A percentile compares a stretch with the other conserved stretches of the same genome.
phyloP scores from a whole-genome alignment of 2,113 vertebrate species.

The Talpa occidentalis region DNA sequence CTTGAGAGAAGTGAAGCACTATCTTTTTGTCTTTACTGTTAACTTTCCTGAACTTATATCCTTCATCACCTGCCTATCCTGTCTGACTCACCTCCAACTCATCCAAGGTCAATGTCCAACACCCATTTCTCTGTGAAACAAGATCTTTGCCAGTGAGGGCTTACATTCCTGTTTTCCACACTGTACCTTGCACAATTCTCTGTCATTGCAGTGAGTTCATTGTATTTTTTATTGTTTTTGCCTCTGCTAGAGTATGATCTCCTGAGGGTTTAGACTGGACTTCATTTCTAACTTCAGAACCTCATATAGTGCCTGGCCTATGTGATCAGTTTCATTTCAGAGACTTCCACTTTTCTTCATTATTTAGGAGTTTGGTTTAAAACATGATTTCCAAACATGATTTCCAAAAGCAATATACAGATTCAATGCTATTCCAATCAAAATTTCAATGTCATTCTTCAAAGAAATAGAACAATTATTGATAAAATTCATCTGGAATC shows the following conservation, averaged over 20 bases:
- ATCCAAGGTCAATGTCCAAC: neutral
- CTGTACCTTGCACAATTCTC: neutral
- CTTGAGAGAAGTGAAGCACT: neutral
- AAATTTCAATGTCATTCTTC: too few species aligned
- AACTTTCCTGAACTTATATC: neutral
- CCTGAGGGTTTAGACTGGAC: neutral
- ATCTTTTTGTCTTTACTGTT: neutral
- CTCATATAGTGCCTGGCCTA: neutral
- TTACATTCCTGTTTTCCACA: neutral
- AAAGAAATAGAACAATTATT: too few species aligned
- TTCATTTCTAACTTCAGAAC: neutral
- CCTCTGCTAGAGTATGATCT: neutral
- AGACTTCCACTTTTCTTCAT: neutral
- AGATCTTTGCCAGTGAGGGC: neutral
- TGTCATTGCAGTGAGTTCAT: neutral
- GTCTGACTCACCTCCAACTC: neutral
- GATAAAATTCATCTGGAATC: too few species aligned
- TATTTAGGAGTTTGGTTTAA: neutral
- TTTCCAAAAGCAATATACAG: too few species aligned
- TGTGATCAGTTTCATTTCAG: neutral
- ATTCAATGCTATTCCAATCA: too few species aligned
- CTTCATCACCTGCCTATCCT: neutral
- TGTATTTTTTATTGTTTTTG: neutral
- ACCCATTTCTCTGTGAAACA: neutral
- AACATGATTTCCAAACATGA: neutral